These are phyloP conservation scores for Gadopsis marmoratus DNA, from an alignment of 2,797 vertebrate genomes.

Conservation along the genomic window DNA sequence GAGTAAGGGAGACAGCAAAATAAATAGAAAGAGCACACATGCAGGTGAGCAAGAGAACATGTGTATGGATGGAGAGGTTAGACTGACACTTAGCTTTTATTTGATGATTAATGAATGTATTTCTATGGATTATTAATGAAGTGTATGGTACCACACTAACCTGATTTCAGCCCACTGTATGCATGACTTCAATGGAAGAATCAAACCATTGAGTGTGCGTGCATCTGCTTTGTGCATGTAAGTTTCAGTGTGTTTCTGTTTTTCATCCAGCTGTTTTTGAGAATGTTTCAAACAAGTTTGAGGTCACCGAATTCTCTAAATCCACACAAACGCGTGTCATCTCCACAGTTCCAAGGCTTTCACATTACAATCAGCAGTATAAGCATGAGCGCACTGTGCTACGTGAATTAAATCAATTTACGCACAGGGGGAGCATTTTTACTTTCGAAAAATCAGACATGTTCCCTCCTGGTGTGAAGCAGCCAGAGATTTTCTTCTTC, in stretches of 20 bases:
- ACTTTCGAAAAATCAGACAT: constrained; percentile 31
- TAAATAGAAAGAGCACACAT: background rate
- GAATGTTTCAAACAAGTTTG: background rate
- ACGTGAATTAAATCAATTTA: constrained; percentile 57
- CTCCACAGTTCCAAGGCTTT: constrained; percentile 9
- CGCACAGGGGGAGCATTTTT: constrained; percentile 22
- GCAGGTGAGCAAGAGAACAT: background rate
- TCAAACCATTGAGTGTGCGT: background rate
- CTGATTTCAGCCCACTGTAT: background rate
- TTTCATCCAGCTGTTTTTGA: background rate
- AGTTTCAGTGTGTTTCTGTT: background rate
- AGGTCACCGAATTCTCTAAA: constrained; percentile 6
- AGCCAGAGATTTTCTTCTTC: constrained; percentile 26
- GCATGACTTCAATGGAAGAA: background rate
- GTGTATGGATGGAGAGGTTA: background rate
- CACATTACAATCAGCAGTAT: constrained; percentile 7
- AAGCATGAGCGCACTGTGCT: background rate
- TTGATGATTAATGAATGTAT: background rate
- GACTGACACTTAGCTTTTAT: constrained; percentile 2
- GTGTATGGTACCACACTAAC: background rate
- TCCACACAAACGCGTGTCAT: background rate
- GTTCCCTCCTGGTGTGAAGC: constrained; percentile 37
- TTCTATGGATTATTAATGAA: background rate
- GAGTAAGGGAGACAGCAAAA: background rate
- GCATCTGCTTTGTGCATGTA: background rate